Evolutionary conservation across 2,797 vertebrate genomes (phyloP), one percentile per base, ranked within the genome.

Genomic region (Acomys russatus): DNA sequence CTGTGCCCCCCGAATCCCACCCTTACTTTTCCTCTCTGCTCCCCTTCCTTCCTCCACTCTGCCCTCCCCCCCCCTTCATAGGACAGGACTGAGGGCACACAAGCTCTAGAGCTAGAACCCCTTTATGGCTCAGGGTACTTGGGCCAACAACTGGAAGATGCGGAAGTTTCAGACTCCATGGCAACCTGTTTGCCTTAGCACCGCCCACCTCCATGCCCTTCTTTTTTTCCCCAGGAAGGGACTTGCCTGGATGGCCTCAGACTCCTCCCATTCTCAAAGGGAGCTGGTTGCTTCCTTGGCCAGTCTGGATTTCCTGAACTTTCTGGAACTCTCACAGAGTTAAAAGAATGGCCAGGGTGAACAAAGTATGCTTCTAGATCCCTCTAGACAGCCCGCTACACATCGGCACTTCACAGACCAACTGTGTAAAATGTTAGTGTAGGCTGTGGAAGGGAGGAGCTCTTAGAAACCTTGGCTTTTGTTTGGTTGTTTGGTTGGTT

Each of bases 391-490:
- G 30, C 33, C 20, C 61, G 23, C 33, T 5, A 0, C 0, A 2
- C 9, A 28, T n/a, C n/a, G 59, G n/a, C 68, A 73, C 23, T 6
- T 59, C n/a, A 38, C 33, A 8, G 68, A 30, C 25, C 44, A 44
- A 44, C 44, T 1, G 1, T 10, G n/a, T 63, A n/a, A 35, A 76
- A 49, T 49, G 25, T 30, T 12, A 2, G 0, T 18, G 22, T 25
- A 15, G 20, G 1, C 30, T 59, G 4, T 54, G 8, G 1, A 56
- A 33, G 3, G 1, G 1, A 12, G 18, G 38, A 17, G 4, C 68
- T 54, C 30, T 76, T 33, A 0, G 10, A 44, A n/a, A 56, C 0
- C 23, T 30, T 38, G 25, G 49, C 33, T 33, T 38, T 90, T 44
- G 44, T 44, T 44, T 44, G 44, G 3, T 44, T n/a, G n/a, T n/a